A percentile compares a stretch with the other conserved stretches of the same genome.
phyloP scores from a whole-genome alignment of 2,797 vertebrate genomes.

The Rhincodon typus region DNA sequence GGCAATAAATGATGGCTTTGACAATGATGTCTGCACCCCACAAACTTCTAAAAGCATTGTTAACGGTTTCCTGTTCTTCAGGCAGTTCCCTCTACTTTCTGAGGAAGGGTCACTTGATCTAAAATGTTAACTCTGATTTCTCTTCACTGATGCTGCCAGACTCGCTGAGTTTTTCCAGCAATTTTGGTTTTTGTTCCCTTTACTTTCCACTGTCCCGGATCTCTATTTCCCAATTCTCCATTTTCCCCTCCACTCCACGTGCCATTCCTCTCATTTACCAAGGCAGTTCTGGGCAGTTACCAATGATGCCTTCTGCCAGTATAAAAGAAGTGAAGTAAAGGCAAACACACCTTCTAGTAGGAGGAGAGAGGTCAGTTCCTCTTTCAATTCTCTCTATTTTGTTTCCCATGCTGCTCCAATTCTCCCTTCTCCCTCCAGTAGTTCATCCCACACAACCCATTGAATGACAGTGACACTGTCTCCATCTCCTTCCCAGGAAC shows the following conservation, averaged over 20 bases:
- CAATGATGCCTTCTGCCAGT: neutral
- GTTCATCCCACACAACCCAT: neutral
- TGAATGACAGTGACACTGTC: neutral
- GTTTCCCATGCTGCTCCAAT: too few species aligned
- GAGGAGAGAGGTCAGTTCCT: neutral
- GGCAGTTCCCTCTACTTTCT: neutral
- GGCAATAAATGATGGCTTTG: too few species aligned
- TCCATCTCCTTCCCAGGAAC: neutral
- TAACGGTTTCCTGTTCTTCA: neutral
- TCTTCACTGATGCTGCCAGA: too few species aligned
- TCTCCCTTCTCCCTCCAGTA: neutral
- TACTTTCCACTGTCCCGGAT: neutral
- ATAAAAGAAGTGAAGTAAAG: neutral
- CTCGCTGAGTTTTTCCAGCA: too few species aligned
- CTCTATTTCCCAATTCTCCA: neutral
- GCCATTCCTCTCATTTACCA: neutral
- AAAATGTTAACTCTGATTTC: too few species aligned
- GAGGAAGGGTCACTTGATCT: too few species aligned
- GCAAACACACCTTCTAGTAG: too few species aligned
- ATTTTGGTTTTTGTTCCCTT: neutral
- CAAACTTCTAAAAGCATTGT: neutral
- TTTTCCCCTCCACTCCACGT: neutral
- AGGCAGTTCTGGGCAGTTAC: neutral
- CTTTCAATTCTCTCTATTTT: neutral
- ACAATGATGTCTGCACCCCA: too few species aligned